phyloP scores from a whole-genome alignment of 1,140 invertebrate species.

The Campoletis sonorensis region DNA sequence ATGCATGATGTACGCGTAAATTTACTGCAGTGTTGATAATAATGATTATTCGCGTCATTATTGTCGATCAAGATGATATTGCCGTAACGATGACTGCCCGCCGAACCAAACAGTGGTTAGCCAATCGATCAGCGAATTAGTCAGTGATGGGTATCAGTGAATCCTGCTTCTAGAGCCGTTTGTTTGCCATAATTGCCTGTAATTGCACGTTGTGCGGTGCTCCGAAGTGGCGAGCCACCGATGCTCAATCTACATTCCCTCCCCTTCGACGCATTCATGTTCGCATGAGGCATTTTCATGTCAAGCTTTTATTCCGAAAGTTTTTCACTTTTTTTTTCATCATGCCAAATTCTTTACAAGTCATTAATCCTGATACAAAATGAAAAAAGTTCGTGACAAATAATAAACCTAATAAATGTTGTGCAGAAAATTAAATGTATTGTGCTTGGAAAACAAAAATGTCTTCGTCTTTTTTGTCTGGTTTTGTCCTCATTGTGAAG shows the following conservation, averaged over 20 bases:
- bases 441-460: no score
- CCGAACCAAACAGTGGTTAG: constrained; percentile 36
- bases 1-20: constrained; percentile 18
- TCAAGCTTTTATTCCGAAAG: background rate
- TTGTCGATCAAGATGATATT: constrained; percentile 38
- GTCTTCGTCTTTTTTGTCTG: no score
- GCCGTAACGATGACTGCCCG: constrained; percentile 11
- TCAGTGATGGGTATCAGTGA: constrained; percentile 40
- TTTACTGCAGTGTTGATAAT: constrained; percentile 35
- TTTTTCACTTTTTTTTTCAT: no score
- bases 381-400: no score
- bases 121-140: constrained; percentile 45
- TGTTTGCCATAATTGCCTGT: constrained; percentile 43
- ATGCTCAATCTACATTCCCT: constrained; percentile 2
- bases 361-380: no score
- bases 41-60: constrained; percentile 38
- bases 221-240: constrained; percentile 21
- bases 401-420: no score
- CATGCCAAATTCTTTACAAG: no score
- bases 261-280: background rate
- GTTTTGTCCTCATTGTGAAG: no score
- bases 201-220: constrained; percentile 24
- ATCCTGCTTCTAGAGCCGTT: constrained; percentile 19
- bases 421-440: no score
- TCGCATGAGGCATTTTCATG: background rate